Evolutionary conservation across 2,113 vertebrate genomes (phyloP).

Genomic region (Pseudorhombus dupliciocellatus): DNA sequence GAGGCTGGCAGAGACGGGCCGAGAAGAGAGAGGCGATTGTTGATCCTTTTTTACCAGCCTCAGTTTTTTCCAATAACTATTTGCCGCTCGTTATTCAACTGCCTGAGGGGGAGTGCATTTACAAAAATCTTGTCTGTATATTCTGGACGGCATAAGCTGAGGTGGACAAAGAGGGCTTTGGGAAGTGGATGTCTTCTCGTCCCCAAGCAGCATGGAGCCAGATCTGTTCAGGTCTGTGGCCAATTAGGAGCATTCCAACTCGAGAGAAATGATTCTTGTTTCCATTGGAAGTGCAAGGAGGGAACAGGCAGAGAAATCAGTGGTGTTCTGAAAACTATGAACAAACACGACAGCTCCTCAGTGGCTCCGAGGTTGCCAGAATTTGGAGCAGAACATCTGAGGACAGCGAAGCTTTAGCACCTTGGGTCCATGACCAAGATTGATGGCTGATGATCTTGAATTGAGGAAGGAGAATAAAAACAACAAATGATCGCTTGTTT

Average conservation of each 20-base stretch:
- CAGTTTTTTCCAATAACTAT: neutral
- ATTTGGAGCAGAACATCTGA: too few species aligned
- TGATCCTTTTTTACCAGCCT: neutral
- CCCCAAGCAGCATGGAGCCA: too few species aligned
- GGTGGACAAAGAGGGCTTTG: slow-evolving; percentile 19
- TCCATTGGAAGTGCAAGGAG: too few species aligned
- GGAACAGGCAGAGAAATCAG: too few species aligned
- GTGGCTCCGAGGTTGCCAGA: too few species aligned
- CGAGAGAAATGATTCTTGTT: too few species aligned
- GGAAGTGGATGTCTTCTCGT: neutral
- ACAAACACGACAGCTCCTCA: too few species aligned
- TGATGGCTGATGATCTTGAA: too few species aligned
- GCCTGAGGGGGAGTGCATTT: neutral
- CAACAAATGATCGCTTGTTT: too few species aligned
- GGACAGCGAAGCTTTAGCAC: too few species aligned
- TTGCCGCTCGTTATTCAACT: neutral
- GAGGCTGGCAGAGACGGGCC: slow-evolving; percentile 22
- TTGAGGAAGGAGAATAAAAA: too few species aligned
- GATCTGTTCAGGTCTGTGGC: neutral
- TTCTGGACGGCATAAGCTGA: neutral
- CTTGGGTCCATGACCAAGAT: too few species aligned
- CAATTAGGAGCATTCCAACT: neutral
- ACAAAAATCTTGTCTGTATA: neutral
- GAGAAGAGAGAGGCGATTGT: slow-evolving; percentile 47
- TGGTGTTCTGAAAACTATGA: neutral